phyloP scores from a whole-genome alignment of 2,113 vertebrate genomes.

The Lepus timidus region DNA sequence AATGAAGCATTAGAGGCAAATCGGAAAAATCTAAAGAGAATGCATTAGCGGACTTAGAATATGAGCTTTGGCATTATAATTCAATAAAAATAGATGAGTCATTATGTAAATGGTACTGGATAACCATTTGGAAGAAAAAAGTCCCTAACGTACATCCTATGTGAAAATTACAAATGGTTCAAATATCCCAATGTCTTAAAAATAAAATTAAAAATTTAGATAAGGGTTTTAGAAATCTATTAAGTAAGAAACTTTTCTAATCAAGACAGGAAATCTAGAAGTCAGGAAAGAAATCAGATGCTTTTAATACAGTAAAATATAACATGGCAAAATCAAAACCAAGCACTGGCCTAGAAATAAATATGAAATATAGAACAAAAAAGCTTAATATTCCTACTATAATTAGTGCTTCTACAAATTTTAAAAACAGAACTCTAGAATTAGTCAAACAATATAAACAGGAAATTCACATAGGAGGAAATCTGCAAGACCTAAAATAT shows the following conservation, averaged over 20 bases:
- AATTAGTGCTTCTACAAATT: not conserved
- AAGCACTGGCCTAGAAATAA: not conserved
- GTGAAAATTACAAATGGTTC: not conserved
- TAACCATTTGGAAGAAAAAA: constrained; percentile 2
- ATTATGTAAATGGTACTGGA: not conserved
- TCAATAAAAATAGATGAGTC: not conserved
- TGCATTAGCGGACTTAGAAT: constrained; percentile 22
- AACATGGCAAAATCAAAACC: not conserved
- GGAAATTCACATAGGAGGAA: constrained; percentile 4
- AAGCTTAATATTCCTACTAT: not conserved
- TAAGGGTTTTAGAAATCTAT: not conserved
- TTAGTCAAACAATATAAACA: not conserved
- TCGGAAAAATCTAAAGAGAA: not conserved
- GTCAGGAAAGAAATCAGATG: not conserved
- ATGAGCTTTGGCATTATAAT: not conserved
- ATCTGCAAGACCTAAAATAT: not conserved
- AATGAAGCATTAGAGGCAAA: not conserved
- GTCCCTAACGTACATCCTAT: not conserved
- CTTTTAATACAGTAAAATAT: not conserved
- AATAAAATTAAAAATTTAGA: constrained; percentile 12
- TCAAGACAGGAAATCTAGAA: constrained; percentile 12
- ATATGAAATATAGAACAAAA: not conserved
- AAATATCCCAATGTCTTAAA: constrained; percentile 56
- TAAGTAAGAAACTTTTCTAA: not conserved
- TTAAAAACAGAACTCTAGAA: constrained; percentile 17